Base-by-base conservation (phyloP, 2,797 vertebrate genomes). In the Cuculus canorus region DNA sequence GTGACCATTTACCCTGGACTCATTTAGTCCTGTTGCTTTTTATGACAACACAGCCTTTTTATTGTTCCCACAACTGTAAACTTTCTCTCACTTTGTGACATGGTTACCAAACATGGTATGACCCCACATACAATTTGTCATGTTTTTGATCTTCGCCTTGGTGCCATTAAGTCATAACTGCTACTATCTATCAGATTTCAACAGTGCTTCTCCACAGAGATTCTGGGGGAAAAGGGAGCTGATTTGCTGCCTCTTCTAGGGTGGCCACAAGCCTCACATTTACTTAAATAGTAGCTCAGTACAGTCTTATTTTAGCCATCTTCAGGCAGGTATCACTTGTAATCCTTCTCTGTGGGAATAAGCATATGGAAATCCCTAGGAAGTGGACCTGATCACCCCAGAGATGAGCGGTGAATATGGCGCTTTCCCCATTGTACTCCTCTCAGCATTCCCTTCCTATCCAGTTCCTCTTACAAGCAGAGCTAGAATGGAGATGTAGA, bases 401-500 rank as follows among this genome's bases (percentile, higher is more conserved):
- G 39, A 53, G 52, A 53, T 2, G 2, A 41, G 23, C 5, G 7
- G 6, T 72, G 22, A 57, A 22, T 41, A 12, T 22, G 37, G 9
- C 9, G 13, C 33, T 82, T 56, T 78, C 18, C 8, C 14, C 4
- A 7, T 4, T 52, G 4, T 60, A 32, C 6, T 3, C 5, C 8
- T 68, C n/a, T 43, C 24, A 16, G n/a, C 0, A 0, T 17, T 48
- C 11, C 6, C 5, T 72, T 18, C 12, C 19, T 33, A 1, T 28
- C 15, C 16, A 50, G 9, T 43, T 4, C 1, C 11, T 3, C 4
- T 45, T 76, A 37, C 9, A 63, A 37, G 17, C 21, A 9, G 13
- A 4, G 3, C 18, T 33, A 37, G 18, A 15, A 37, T 54, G 23
- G 21, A 33, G 8, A 18, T 45, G 10, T 17, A 86, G n/a, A 30